Evolutionary conservation across 2,113 vertebrate genomes (phyloP).

Genomic region (Helogale parvula): DNA sequence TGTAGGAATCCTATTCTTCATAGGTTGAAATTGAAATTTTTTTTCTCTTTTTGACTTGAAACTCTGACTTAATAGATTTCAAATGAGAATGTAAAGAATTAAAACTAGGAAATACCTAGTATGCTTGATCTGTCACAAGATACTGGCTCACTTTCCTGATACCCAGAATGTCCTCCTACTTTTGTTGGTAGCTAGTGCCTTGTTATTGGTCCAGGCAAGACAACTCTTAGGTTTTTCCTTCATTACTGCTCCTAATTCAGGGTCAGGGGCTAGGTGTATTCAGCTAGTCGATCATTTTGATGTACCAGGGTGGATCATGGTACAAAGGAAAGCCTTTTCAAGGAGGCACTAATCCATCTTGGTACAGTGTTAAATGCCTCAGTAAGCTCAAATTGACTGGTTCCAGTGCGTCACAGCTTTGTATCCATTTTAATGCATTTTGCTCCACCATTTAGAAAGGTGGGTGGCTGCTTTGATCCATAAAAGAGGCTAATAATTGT

Average conservation of each 20-base stretch:
- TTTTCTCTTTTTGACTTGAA: conserved; percentile 51
- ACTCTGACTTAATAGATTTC: conserved; percentile 47
- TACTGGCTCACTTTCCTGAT: not conserved
- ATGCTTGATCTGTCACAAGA: conserved; percentile 6
- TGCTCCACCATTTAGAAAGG: conserved; percentile 59
- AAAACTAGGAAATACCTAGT: conserved; percentile 6
- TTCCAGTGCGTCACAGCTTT: conserved; percentile 56
- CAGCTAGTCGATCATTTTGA: conserved; percentile 36
- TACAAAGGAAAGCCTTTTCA: conserved; percentile 44
- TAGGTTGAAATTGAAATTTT: conserved; percentile 36
- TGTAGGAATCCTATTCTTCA: not conserved
- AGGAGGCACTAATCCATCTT: conserved; percentile 51
- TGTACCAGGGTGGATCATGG: not conserved
- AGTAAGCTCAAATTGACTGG: conserved; percentile 51
- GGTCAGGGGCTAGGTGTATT: not conserved
- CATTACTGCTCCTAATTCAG: conserved; percentile 6
- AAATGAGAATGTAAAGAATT: conserved; percentile 51
- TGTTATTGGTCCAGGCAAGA: not conserved
- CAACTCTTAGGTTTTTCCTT: conserved; percentile 2
- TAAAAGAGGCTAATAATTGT: conserved; percentile 69
- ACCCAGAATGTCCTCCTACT: not conserved
- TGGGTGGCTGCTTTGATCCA: conserved; percentile 66
- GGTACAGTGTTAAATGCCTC: conserved; percentile 50
- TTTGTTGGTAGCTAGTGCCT: not conserved
- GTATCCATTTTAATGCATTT: conserved; percentile 71